These are phyloP conservation scores for Aptenodytes patagonicus DNA, from an alignment of 2,113 vertebrate genomes.

Conservation along the genomic window DNA sequence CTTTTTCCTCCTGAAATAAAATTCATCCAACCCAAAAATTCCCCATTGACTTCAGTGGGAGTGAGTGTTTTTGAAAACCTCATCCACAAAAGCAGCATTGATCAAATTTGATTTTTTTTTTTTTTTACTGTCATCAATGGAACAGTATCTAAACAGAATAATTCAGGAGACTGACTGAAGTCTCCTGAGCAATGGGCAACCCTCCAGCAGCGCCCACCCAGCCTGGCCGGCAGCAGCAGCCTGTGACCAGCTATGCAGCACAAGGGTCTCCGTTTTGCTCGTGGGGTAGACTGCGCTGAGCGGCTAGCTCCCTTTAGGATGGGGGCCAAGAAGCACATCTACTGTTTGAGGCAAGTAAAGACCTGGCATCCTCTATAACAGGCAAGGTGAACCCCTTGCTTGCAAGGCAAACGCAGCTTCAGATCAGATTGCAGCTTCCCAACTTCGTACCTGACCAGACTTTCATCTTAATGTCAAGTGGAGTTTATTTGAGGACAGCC, in stretches of 20 bases:
- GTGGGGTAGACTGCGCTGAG: accelerated
- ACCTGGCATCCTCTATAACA: no score
- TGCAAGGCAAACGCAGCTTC: not conserved
- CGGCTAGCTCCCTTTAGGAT: not conserved
- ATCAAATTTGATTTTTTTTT: not conserved
- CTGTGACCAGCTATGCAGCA: not conserved
- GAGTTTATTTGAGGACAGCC: not conserved
- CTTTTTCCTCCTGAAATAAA: not conserved
- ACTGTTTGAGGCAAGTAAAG: accelerated
- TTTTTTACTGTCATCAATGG: not conserved
- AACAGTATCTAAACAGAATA: accelerated
- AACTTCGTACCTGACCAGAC: not conserved
- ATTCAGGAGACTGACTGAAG: not conserved
- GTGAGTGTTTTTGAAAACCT: not conserved
- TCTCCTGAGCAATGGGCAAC: not conserved
- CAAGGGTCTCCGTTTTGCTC: accelerated
- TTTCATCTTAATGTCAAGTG: not conserved
- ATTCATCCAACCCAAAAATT: not conserved
- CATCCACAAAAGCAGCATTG: not conserved
- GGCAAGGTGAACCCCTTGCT: not conserved
- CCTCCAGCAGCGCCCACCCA: not conserved
- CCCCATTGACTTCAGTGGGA: not conserved
- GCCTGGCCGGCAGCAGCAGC: not conserved
- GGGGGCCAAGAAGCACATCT: not conserved
- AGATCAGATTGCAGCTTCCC: not conserved